Base-by-base conservation (phyloP, 2,888 invertebrate species). In the Monopis laevigella region DNA sequence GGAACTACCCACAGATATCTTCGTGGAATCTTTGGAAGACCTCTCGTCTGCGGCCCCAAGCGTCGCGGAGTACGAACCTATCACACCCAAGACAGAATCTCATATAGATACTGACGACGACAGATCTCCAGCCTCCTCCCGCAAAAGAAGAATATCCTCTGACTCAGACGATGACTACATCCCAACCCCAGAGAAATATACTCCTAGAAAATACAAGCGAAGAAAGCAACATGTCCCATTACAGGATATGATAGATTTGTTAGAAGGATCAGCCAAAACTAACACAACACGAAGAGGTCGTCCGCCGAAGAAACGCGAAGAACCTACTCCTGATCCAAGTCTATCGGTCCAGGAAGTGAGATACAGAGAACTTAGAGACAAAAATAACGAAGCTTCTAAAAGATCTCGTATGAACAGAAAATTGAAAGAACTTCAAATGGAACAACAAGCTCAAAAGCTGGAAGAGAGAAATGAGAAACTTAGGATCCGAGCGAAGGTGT, bases 301-400 rank as follows among this genome's bases (percentile, higher is more conserved):
- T 16, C 84, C 85, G 21, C 83, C 84, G 14, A 84, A 83, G 49
- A 58, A 82, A 41, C 61, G 82, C 48, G 74, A 72, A 47, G 49
- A 66, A 54, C 80, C 62, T 58, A 82, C 65, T 42, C 74, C 59
- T 59, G 72, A 57, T 42, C 78, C 68, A 43, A 64, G 55, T 40
- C 54, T 59, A 32, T 74, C 80, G 45, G 69, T 69, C 45, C 64
- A 72, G 26, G 83, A 82, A 48, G 59, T 62, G 34, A 84, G 81
- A 48, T 90, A 90, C 59, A 74, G 88, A 39, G 88, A 89, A 55
- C 77, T 88, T 47, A 71, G 91, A 42, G 88, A 88, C 56, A 89
- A 88, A 59, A 91, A 91, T 65, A 91, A 91, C 59, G 89, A 89
- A 65, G 90, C 90, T 30, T 90, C 90, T 29, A 82, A 90, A 51